phyloP scores from a whole-genome alignment of 2,113 vertebrate species.

The Axis porcinus region DNA sequence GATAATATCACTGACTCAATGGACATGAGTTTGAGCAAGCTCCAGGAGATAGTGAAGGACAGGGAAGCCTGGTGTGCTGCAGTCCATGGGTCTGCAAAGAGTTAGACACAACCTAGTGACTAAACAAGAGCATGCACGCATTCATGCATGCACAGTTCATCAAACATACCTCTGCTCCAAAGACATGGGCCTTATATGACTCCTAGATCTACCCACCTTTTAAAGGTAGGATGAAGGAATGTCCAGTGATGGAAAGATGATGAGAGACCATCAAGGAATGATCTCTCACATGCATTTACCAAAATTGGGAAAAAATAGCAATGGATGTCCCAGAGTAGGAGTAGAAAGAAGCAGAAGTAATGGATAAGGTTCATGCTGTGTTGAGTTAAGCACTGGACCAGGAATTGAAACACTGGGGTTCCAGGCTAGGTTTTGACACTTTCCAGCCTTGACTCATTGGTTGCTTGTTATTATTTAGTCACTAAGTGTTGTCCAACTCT shows the following conservation, averaged over 20 bases:
- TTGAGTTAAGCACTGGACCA: neutral
- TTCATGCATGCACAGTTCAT: neutral
- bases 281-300: neutral
- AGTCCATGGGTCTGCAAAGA: neutral
- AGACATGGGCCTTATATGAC: neutral
- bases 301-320: neutral
- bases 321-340: neutral
- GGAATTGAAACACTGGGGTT: neutral
- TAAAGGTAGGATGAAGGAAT: neutral
- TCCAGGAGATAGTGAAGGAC: neutral
- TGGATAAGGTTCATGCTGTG: neutral
- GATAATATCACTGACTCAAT: neutral
- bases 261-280: neutral
- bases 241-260: neutral
- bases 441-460: neutral
- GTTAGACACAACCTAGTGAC: neutral
- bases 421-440: neutral
- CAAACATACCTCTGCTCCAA: neutral
- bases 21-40: neutral
- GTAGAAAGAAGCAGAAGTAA: neutral
- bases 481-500: neutral
- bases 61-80: neutral
- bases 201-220: neutral
- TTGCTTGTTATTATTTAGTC: neutral
- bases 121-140: accelerated